Percentiles rank a stretch among this genome's conserved stretches.
phyloP scores from a whole-genome alignment of 2,888 invertebrate species.

The Meganola albula region DNA sequence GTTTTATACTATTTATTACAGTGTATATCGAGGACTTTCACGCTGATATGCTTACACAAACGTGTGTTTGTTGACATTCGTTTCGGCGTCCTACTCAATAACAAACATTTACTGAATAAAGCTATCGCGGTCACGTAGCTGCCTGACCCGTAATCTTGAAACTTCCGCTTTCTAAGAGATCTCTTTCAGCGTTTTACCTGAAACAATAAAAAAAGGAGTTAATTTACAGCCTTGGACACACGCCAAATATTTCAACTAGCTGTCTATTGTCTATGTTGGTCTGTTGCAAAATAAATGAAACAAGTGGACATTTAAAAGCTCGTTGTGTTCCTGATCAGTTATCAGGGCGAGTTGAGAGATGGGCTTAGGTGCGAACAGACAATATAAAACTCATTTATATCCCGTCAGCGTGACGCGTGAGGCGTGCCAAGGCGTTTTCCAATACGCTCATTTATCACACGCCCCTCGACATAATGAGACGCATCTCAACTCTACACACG shows the following conservation, averaged over 20 bases:
- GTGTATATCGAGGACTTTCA: too few species aligned
- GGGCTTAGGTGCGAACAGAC: slow-evolving; percentile 70
- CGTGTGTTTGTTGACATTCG: slow-evolving; percentile 12
- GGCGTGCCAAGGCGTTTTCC: slow-evolving; percentile 71
- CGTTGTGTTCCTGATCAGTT: slow-evolving; percentile 55
- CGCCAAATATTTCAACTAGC: slow-evolving; percentile 73
- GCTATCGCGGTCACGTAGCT: slow-evolving; percentile 25
- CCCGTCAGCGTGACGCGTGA: slow-evolving; percentile 65
- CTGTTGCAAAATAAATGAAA: slow-evolving; percentile 67
- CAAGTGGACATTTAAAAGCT: slow-evolving; percentile 53
- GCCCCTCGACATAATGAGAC: slow-evolving; percentile 68
- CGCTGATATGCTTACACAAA: too few species aligned
- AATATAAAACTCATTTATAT: slow-evolving; percentile 74
- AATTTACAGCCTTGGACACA: slow-evolving; percentile 68
- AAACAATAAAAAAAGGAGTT: slow-evolving; percentile 68
- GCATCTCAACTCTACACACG: slow-evolving; percentile 57
- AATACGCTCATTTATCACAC: slow-evolving; percentile 73
- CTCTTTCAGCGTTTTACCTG: slow-evolving; percentile 72
- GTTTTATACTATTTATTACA: slow-evolving; percentile 34
- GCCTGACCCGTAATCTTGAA: slow-evolving; percentile 41
- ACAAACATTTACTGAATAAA: slow-evolving; percentile 31
- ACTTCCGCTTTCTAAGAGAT: slow-evolving; percentile 47
- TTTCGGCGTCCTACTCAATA: slow-evolving; percentile 17
- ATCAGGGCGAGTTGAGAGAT: slow-evolving; percentile 55
- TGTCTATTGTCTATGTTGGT: slow-evolving; percentile 69